Percentiles rank a stretch among this genome's conserved stretches.
phyloP scores from a whole-genome alignment of 1,140 invertebrate genomes.

The Paralvinella palmiformis region DNA sequence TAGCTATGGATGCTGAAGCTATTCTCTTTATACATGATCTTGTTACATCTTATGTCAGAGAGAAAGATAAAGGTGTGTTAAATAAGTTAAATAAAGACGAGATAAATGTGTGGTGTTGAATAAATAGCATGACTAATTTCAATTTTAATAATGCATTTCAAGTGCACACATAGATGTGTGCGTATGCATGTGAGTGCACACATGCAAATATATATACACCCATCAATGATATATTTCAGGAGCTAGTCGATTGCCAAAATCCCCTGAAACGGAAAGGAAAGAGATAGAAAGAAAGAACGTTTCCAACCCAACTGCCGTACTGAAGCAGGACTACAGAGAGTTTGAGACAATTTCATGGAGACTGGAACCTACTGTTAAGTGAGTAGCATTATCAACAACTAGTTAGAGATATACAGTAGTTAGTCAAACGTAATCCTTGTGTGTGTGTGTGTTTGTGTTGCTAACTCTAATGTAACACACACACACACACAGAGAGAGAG shows the following conservation, averaged over 20 bases:
- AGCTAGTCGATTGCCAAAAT: slow-evolving; percentile 24
- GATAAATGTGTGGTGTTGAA: background rate
- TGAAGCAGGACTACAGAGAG: slow-evolving; percentile 80
- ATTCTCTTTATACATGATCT: slow-evolving; percentile 97
- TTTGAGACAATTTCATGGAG: slow-evolving; percentile 97
- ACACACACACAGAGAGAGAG: too few species aligned
- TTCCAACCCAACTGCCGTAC: slow-evolving; percentile 44
- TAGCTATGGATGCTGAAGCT: slow-evolving; percentile 94
- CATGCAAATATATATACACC: background rate
- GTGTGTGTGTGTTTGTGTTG: too few species aligned
- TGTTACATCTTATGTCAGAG: slow-evolving; percentile 84
- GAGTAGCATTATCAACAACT: too few species aligned
- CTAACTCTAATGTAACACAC: too few species aligned
- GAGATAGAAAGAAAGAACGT: slow-evolving; percentile 43
- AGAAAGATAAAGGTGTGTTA: slow-evolving; percentile 39
- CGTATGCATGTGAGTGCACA: background rate
- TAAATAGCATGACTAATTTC: background rate
- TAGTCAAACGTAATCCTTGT: too few species aligned
- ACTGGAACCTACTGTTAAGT: slow-evolving; percentile 92
- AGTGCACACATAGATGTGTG: background rate
- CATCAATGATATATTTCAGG: background rate
- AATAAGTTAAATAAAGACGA: background rate
- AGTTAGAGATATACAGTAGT: too few species aligned
- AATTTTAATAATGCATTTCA: background rate
- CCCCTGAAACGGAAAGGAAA: slow-evolving; percentile 43